Conservation (phyloP, 1,140 invertebrate species). For the Reticulitermes speratus region DNA sequence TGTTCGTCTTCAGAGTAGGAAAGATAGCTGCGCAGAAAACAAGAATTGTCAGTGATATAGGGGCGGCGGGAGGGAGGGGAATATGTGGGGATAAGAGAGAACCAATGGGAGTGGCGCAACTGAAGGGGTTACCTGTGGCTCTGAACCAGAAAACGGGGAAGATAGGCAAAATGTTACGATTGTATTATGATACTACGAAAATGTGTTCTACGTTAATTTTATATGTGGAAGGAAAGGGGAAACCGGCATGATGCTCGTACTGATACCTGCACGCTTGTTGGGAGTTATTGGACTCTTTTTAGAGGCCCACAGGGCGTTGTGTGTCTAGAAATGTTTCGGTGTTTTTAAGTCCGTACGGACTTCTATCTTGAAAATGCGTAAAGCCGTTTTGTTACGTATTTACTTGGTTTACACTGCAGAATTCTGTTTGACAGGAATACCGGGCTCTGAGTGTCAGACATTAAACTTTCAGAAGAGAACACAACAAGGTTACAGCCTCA, state of each 20-base stretch:
- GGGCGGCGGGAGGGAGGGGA: too few species aligned
- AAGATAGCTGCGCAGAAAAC: too few species aligned
- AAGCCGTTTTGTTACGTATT: neutral
- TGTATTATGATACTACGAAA: too few species aligned
- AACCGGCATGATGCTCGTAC: neutral
- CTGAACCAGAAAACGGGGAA: too few species aligned
- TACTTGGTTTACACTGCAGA: neutral
- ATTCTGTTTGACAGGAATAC: neutral
- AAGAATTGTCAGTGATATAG: too few species aligned
- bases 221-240: neutral
- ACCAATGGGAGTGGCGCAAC: too few species aligned
- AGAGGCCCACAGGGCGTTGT: neutral
- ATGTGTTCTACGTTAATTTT: neutral
- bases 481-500: too few species aligned
- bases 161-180: too few species aligned
- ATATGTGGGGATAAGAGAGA: too few species aligned
- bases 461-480: neutral
- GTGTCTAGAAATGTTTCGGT: neutral
- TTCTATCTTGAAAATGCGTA: neutral
- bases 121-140: too few species aligned
- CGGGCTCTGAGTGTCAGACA: neutral
- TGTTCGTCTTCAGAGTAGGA: too few species aligned
- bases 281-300: neutral
- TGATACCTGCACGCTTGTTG: neutral
- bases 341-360: neutral